Percentiles rank a stretch among this genome's conserved stretches.
Evolutionary conservation across 30 jellyfish, hydroid and myxozoan species (phyloP).

Genomic region (Hydractinia symbiolongicarpus): DNA sequence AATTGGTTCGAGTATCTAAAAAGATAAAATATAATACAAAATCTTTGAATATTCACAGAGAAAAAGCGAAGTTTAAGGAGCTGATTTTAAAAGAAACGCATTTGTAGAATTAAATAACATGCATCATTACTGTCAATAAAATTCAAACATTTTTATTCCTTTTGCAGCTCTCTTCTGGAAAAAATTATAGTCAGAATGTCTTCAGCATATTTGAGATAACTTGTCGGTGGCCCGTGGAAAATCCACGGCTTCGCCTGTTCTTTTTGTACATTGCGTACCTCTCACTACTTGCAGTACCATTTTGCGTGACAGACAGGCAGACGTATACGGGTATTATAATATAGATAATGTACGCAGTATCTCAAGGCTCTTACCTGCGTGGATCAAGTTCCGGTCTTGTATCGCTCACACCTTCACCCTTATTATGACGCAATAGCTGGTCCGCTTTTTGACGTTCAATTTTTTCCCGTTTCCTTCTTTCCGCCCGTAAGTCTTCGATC

Average conservation of each 20-base stretch:
- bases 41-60: background rate
- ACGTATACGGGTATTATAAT: background rate
- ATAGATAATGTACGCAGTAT: background rate
- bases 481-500: conserved; percentile 3
- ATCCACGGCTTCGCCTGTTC: too few relatives aligned
- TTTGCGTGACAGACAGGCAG: too few relatives aligned
- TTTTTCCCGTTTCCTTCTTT: background rate
- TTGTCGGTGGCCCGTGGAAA: too few relatives aligned
- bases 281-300: too few relatives aligned
- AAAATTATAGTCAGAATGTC: too few relatives aligned
- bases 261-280: too few relatives aligned
- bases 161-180: background rate
- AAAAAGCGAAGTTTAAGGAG: background rate
- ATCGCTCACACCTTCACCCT: background rate
- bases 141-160: background rate
- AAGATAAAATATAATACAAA: background rate
- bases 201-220: too few relatives aligned
- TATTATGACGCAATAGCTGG: background rate
- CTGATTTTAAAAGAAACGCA: background rate
- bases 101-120: background rate
- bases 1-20: conserved; percentile 7
- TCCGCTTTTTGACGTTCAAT: background rate
- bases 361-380: background rate
- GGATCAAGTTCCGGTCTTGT: background rate
- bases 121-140: background rate